phyloP scores from a whole-genome alignment of 2,888 invertebrate genomes.

The Harpalus rufipes region DNA sequence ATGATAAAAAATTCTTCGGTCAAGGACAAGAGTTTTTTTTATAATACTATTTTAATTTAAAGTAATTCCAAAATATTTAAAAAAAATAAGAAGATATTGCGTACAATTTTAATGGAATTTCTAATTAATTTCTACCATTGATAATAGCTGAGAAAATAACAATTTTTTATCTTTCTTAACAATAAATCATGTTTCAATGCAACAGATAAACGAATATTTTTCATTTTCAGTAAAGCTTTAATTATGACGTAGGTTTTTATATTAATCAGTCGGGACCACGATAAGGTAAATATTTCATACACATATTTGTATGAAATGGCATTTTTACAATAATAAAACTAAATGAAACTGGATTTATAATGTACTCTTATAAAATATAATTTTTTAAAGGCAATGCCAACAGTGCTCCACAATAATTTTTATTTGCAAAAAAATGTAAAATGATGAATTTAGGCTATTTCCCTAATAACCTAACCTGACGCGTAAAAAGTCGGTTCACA shows the following conservation, averaged over 20 bases:
- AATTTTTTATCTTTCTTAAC: neutral
- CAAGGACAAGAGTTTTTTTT: neutral
- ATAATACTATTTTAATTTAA: neutral
- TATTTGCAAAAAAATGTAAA: too few relatives aligned
- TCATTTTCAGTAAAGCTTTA: neutral
- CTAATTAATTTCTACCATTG: too few relatives aligned
- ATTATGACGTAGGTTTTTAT: neutral
- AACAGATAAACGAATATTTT: constrained; percentile 16
- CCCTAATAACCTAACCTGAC: too few relatives aligned
- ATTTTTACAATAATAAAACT: neutral
- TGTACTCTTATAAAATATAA: too few relatives aligned
- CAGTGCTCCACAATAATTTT: too few relatives aligned
- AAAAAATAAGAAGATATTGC: too few relatives aligned
- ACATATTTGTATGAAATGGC: neutral
- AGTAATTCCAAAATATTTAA: neutral
- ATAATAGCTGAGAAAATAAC: neutral
- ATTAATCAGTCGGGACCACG: constrained; percentile 6
- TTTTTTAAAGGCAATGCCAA: too few relatives aligned
- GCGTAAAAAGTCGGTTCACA: too few relatives aligned
- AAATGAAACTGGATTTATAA: neutral
- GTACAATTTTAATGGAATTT: too few relatives aligned
- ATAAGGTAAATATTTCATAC: constrained; percentile 7
- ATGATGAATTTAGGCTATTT: too few relatives aligned
- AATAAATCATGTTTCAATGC: neutral
- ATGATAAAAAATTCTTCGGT: constrained; percentile 1